phyloP scores from a whole-genome alignment of 2,797 vertebrate species.

The Hippocampus kuda region DNA sequence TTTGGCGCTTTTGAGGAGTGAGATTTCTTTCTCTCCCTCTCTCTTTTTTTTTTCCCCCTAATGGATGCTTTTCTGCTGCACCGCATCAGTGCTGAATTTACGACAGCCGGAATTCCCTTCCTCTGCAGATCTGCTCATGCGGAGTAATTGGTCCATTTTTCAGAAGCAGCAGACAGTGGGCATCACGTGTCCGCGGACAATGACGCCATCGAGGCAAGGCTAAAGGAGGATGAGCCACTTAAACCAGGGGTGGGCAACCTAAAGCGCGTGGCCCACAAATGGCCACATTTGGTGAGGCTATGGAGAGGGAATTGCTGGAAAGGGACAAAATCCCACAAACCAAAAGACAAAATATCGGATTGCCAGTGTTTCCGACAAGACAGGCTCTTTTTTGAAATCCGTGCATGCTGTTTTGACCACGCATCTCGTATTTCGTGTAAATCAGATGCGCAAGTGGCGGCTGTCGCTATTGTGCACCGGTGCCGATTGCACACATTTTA shows the following conservation, averaged over 20 bases:
- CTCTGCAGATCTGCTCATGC: conserved; percentile 56
- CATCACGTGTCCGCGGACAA: conserved; percentile 43
- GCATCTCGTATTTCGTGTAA: no score
- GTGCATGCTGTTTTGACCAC: no score
- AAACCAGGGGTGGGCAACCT: background rate
- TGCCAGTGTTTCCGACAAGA: background rate
- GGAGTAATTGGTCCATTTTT: conserved; percentile 61
- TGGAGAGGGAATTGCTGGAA: background rate
- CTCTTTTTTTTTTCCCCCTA: background rate
- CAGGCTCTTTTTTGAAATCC: no score
- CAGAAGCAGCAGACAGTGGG: conserved; percentile 37
- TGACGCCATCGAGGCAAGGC: conserved; percentile 14
- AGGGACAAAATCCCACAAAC: background rate
- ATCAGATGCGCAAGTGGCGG: no score
- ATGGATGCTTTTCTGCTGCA: conserved; percentile 38
- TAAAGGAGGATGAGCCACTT: conserved; percentile 11
- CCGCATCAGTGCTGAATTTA: conserved; percentile 50
- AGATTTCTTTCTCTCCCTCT: background rate
- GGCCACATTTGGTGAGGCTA: background rate
- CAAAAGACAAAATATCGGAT: background rate
- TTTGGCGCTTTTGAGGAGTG: background rate
- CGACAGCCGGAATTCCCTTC: conserved; percentile 52
- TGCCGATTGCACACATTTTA: background rate
- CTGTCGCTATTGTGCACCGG: background rate
- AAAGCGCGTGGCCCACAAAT: background rate